Evolutionary conservation across 2,888 invertebrate genomes (phyloP), one percentile per base, ranked within the genome.

Genomic region (Blera fallax): DNA sequence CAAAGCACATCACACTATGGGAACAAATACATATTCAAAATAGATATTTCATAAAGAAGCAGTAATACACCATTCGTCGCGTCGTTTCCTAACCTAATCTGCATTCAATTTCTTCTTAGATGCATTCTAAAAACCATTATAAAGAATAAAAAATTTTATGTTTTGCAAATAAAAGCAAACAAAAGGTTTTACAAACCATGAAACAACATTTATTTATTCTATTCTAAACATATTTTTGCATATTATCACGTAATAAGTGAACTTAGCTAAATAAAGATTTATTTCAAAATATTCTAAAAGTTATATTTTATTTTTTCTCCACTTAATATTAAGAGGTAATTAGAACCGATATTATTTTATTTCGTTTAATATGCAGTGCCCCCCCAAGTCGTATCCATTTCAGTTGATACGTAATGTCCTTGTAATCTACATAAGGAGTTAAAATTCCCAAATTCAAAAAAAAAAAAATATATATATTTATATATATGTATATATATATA

Each of bases 171-270:
- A 45, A 58, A n/a, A 54, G 11, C 50, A 60, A 40, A 45, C 54
- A 32, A 52, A 52, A 37, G 27, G 24, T 5, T 21, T 77, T 60
- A 52, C 16, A 77, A 69, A 69, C 50, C 60, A 69, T 52, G 40
- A 62, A 60, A 50, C 67, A 77, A 77, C 74, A 67, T 67, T 77
- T 77, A 77, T 77, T 62, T 69, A 52, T 32, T 67, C 18, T 69
- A 56, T 50, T 48, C 34, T 67, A 21, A 60, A 77, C 32, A 77
- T 21, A 50, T 58, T 50, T 29, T 50, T 37, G 34, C 76, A 76
- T 64, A 27, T 43, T 48, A 76, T 67, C 48, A 58, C 56, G 27
- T 29, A 21, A 34, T 21, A 64, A 72, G 48, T 60, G 64, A 74
- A 37, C 34, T 58, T 48, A 56, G 16, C 34, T 70, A 56, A 70